Base-by-base conservation (phyloP, 2,888 invertebrate genomes). In the Pemphredon lugubris region DNA sequence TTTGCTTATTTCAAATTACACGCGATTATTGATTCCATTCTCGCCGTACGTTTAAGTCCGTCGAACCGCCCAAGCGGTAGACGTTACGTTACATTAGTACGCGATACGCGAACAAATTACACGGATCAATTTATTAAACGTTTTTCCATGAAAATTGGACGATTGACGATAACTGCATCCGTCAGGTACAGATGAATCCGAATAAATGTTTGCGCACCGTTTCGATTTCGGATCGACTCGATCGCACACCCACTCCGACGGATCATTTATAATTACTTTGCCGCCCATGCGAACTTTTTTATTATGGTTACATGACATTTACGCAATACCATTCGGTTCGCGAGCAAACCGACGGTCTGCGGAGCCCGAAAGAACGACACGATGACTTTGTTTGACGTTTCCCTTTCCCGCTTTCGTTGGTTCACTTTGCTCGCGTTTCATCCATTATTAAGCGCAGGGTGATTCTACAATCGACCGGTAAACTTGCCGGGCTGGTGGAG, bases 351-450 rank as follows among this genome's bases (percentile, higher is more conserved):
- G 51, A 73, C 61, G 75, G 78, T 78, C 69, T 50, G 71, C 73
- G 78, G 78, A 78, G 78, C 78, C 78, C 67, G 78, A 78, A 75
- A 78, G 78, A 77, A 65, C 50, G 21, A 39, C 23, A 23, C 30
- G 32, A 42, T 51, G 21, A 58, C 1, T 39, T 55, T 13, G 37
- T 44, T 34, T 7, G 47, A 53, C n/a, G 26, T 3, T 30, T 30
- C 21, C 37, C 47, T 45, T 11, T 44, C 47, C 37, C n/a, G n/a
- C n/a, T n/a, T n/a, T 9, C 34, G 4, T 34, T 34, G 3, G 3
- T 1, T n/a, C n/a, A 26, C n/a, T 34, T n/a, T n/a, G 9, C n/a
- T 1, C 34, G n/a, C 4, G 9, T 11, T 30, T 9, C 30, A 9
- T 30, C 1, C 6, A 30, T 2, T 30, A 30, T 30, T n/a, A n/a